Conservation (phyloP, 2,113 vertebrate species). For the Eulemur rufifrons region DNA sequence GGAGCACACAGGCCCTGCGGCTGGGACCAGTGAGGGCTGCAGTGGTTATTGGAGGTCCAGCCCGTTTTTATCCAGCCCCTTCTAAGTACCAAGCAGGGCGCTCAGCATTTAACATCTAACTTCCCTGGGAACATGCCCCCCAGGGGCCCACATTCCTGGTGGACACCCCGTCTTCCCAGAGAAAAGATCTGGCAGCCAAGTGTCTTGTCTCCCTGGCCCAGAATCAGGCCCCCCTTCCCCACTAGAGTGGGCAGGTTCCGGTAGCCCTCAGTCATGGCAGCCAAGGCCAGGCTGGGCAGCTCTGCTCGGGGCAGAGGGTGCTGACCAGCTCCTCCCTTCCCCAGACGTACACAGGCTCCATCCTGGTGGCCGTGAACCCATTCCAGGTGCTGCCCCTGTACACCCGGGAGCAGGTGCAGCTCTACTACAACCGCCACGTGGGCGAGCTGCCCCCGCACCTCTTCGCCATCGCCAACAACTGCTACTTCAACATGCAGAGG, state of each 20-base stretch:
- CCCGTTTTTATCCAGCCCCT: neutral
- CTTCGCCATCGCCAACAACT: conserved; percentile 96
- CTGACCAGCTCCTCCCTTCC: neutral
- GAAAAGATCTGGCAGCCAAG: neutral
- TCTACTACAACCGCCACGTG: conserved; percentile 90
- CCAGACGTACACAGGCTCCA: conserved; percentile 97
- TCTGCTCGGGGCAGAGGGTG: too few relatives aligned
- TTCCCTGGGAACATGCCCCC: neutral
- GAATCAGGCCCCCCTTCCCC: neutral
- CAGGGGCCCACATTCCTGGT: fast-evolving
- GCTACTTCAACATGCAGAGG: conserved; percentile 96
- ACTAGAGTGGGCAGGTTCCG: neutral
- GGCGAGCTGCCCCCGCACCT: conserved; percentile 95
- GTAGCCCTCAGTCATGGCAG: neutral
- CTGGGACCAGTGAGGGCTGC: neutral
- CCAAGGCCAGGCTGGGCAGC: fast-evolving
- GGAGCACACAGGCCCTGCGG: neutral
- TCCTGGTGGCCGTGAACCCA: conserved; percentile 97
- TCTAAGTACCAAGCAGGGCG: neutral
- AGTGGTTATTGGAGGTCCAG: neutral
- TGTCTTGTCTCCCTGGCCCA: neutral
- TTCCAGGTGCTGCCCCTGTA: conserved; percentile 97
- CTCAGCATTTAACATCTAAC: neutral
- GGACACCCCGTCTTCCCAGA: neutral
- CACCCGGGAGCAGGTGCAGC: conserved; percentile 91